These are phyloP conservation scores for Mormyrus proboscirostris DNA, from an alignment of 2,797 vertebrate species.

Conservation along the genomic window DNA sequence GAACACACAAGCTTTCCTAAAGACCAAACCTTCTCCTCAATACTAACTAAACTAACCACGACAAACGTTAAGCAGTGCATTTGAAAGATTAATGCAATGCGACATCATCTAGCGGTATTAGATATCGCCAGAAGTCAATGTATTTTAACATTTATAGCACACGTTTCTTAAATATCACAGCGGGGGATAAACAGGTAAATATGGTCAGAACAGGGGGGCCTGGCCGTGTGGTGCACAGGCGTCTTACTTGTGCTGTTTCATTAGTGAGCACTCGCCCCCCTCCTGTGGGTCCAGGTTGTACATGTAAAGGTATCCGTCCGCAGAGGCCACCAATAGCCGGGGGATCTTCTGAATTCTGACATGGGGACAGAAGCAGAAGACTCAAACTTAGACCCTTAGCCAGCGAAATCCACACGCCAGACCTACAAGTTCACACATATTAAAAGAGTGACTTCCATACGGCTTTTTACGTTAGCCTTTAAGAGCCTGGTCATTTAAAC, in stretches of 20 bases:
- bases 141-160: not conserved
- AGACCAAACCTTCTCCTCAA: not conserved
- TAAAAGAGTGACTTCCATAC: not conserved
- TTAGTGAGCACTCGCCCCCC: conserved; percentile 79
- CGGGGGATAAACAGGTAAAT: not conserved
- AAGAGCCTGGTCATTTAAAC: not conserved
- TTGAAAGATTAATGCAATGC: not conserved
- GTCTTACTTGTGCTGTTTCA: conserved; percentile 80
- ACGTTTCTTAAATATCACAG: not conserved
- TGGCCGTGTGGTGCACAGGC: not conserved
- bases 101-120: not conserved
- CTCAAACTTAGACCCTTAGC: not conserved
- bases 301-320: conserved; percentile 81
- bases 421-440: not conserved
- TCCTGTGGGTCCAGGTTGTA: conserved; percentile 85
- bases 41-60: not conserved
- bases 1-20: not conserved
- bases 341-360: conserved; percentile 85
- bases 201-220: not conserved
- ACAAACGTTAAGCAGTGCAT: not conserved
- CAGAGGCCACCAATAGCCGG: conserved; percentile 76
- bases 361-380: not conserved
- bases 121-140: not conserved
- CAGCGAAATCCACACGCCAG: not conserved
- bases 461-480: not conserved